Evolutionary conservation across 2,888 invertebrate genomes (phyloP).

Genomic region (Tolmerus cingulatus): DNA sequence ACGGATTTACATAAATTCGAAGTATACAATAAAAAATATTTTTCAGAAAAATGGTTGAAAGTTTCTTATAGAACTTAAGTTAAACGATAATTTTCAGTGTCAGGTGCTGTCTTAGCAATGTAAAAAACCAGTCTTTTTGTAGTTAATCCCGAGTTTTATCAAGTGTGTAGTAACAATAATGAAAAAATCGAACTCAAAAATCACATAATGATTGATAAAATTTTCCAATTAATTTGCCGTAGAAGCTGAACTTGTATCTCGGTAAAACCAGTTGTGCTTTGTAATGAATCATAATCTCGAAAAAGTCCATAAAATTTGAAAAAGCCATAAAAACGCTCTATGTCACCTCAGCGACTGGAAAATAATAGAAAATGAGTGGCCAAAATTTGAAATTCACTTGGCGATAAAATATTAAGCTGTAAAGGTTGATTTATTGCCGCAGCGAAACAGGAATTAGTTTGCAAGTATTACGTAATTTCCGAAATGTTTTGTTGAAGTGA

Average conservation of each 20-base stretch:
- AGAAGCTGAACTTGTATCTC: background rate
- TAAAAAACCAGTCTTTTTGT: background rate
- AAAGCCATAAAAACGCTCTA: background rate
- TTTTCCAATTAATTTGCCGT: background rate
- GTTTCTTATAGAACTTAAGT: too few relatives aligned
- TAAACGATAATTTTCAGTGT: too few relatives aligned
- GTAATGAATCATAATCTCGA: background rate
- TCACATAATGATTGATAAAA: background rate
- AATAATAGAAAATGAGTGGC: background rate
- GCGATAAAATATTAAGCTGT: background rate
- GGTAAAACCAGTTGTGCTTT: background rate
- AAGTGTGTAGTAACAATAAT: background rate
- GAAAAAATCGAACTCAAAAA: background rate
- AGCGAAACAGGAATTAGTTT: background rate
- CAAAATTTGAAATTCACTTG: background rate
- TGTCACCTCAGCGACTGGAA: background rate
- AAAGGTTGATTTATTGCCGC: background rate
- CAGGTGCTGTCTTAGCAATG: background rate
- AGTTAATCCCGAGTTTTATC: background rate
- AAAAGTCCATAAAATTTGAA: background rate
- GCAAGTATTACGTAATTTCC: background rate
- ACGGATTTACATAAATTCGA: too few relatives aligned
- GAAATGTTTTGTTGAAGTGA: background rate
- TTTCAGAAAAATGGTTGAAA: too few relatives aligned
- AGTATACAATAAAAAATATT: too few relatives aligned